Evolutionary conservation across 2,797 vertebrate species (phyloP).

Genomic region (Saxicola maurus): DNA sequence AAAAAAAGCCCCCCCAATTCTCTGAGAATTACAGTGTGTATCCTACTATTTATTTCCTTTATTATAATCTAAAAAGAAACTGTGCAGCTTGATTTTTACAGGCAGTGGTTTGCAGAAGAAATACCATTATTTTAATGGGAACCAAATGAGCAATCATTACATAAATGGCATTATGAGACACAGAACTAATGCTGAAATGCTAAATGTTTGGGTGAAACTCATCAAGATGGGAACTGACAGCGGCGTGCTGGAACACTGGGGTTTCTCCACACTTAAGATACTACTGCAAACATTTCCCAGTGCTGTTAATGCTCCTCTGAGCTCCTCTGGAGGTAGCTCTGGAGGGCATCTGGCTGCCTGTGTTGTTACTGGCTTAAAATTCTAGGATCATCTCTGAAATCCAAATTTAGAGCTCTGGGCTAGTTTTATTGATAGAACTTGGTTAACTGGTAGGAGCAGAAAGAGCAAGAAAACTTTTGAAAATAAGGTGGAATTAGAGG

Average conservation of each 20-base stretch:
- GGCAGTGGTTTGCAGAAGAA: constrained; percentile 65
- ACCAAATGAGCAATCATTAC: constrained; percentile 63
- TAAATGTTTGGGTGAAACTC: constrained; percentile 59
- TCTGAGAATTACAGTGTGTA: background rate
- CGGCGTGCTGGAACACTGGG: background rate
- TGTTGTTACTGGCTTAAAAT: background rate
- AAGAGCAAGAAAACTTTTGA: background rate
- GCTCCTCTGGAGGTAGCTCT: background rate
- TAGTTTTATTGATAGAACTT: background rate
- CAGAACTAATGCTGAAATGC: constrained; percentile 53
- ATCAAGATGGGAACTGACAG: constrained; percentile 59
- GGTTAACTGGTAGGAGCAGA: background rate
- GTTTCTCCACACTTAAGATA: background rate
- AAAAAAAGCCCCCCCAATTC: background rate
- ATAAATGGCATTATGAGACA: constrained; percentile 47
- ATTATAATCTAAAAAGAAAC: background rate
- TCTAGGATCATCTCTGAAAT: background rate
- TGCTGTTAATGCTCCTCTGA: background rate
- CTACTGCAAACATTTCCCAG: background rate
- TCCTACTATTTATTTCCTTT: background rate
- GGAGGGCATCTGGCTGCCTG: background rate
- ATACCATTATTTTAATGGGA: constrained; percentile 65
- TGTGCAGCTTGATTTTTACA: constrained; percentile 43
- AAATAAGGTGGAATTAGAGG: background rate
- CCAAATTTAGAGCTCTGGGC: background rate